Conservation (phyloP, 30 jellyfish, hydroid and myxozoan genomes). For the Chironex yamaguchii region DNA sequence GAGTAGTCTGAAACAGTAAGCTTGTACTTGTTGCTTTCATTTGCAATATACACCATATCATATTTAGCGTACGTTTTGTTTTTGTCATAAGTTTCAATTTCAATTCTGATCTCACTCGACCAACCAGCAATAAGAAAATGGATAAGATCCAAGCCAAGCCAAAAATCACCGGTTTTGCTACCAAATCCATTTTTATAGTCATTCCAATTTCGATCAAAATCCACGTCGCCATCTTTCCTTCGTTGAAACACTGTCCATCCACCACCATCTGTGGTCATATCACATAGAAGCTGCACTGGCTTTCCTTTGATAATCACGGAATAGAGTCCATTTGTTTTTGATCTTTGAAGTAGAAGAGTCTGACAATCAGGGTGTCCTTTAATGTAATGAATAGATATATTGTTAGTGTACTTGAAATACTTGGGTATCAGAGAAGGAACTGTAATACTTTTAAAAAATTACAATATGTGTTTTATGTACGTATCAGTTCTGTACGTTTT, state of each 20-base stretch:
- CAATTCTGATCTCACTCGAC: conserved; percentile 39
- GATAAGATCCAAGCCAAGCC: conserved; percentile 56
- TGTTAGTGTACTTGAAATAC: too few species aligned
- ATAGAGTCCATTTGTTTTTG: too few species aligned
- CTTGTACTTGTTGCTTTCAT: background rate
- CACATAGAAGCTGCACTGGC: conserved; percentile 27
- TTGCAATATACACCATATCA: conserved; percentile 13
- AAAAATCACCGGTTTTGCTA: conserved; percentile 5
- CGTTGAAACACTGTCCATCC: conserved; percentile 64
- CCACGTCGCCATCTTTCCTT: conserved; percentile 32
- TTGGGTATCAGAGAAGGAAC: too few species aligned
- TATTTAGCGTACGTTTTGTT: conserved; percentile 36
- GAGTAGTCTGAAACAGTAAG: background rate
- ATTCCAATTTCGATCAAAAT: conserved; percentile 33
- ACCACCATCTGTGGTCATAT: conserved; percentile 23
- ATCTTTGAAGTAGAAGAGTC: too few species aligned
- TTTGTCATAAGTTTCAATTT: conserved; percentile 27
- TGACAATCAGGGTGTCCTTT: too few species aligned
- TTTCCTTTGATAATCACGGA: too few species aligned
- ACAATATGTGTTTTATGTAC: too few species aligned
- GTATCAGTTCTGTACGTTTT: too few species aligned
- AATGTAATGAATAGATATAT: too few species aligned
- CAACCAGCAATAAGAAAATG: conserved; percentile 13
- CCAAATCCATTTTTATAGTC: conserved; percentile 54
- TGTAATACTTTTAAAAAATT: too few species aligned